These are phyloP conservation scores for Hedychridium roseum DNA, from an alignment of 2,888 invertebrate species.

Conservation along the genomic window DNA sequence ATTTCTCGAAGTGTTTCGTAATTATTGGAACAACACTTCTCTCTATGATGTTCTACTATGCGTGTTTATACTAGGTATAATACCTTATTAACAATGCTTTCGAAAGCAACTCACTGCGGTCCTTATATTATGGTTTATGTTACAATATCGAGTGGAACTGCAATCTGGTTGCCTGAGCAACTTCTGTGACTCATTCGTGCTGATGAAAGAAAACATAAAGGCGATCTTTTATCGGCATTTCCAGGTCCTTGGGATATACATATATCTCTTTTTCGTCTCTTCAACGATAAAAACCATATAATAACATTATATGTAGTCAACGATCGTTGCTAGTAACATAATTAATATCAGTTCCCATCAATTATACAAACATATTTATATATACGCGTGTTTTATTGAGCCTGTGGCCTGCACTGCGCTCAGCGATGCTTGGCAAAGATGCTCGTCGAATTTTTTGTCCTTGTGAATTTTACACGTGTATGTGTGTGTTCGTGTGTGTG, in stretches of 20 bases:
- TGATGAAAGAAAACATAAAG: no score
- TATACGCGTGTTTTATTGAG: slow-evolving; percentile 29
- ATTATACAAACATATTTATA: slow-evolving; percentile 12
- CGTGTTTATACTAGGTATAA: slow-evolving; percentile 23
- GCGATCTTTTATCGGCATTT: no score
- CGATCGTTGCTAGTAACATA: slow-evolving; percentile 14
- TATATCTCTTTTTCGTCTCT: no score
- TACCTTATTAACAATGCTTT: slow-evolving; percentile 17
- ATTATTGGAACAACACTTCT: no score
- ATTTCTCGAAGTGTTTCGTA: no score
- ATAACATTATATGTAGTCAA: no score
- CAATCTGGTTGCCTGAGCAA: slow-evolving; percentile 27
- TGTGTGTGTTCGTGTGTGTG: no score
- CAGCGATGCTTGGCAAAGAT: slow-evolving; percentile 23
- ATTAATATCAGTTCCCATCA: slow-evolving; percentile 16
- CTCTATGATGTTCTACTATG: no score
- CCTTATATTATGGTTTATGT: slow-evolving; percentile 30
- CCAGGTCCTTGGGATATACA: no score
- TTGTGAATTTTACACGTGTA: slow-evolving; percentile 28
- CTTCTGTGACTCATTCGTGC: no score
- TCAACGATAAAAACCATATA: no score
- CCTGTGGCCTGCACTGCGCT: slow-evolving; percentile 52
- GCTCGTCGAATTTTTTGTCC: slow-evolving; percentile 20
- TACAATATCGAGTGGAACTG: slow-evolving; percentile 42
- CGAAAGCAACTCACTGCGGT: slow-evolving; percentile 39